These are phyloP conservation scores for Charaxes varanes DNA, from an alignment of 1,140 invertebrate species.

Conservation along the genomic window DNA sequence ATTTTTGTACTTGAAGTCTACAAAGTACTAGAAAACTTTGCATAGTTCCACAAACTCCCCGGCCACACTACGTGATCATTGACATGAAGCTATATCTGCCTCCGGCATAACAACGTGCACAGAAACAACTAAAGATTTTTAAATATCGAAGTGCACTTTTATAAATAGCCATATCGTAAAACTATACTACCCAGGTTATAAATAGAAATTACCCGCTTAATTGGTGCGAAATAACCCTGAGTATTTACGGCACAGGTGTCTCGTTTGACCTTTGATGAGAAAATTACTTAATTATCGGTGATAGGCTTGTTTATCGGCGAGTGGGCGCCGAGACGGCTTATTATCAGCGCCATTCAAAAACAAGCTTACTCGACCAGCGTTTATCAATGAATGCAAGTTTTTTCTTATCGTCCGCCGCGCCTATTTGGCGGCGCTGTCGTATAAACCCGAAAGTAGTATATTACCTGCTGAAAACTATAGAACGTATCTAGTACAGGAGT, in stretches of 20 bases:
- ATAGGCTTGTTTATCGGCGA: slow-evolving; percentile 17
- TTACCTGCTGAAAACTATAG: background rate
- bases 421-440: background rate
- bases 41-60: too few relatives aligned
- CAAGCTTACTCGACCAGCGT: slow-evolving; percentile 44
- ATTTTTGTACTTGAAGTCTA: too few relatives aligned
- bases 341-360: slow-evolving; percentile 42
- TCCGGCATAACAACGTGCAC: too few relatives aligned
- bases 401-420: slow-evolving; percentile 30
- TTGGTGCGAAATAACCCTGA: too few relatives aligned
- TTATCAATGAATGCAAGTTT: slow-evolving; percentile 52
- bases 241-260: slow-evolving; percentile 3
- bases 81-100: too few relatives aligned
- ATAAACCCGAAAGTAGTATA: background rate
- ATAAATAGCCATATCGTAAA: too few relatives aligned
- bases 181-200: too few relatives aligned
- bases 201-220: too few relatives aligned
- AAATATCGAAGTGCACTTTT: too few relatives aligned
- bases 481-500: background rate
- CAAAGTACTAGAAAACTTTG: too few relatives aligned
- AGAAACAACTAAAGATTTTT: too few relatives aligned
- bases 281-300: background rate
- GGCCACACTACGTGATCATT: too few relatives aligned
- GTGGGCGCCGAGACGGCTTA: slow-evolving; percentile 22
- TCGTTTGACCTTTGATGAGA: slow-evolving; percentile 4